Evolutionary conservation across 2,113 vertebrate genomes (phyloP).

Genomic region (Peromyscus maniculatus): DNA sequence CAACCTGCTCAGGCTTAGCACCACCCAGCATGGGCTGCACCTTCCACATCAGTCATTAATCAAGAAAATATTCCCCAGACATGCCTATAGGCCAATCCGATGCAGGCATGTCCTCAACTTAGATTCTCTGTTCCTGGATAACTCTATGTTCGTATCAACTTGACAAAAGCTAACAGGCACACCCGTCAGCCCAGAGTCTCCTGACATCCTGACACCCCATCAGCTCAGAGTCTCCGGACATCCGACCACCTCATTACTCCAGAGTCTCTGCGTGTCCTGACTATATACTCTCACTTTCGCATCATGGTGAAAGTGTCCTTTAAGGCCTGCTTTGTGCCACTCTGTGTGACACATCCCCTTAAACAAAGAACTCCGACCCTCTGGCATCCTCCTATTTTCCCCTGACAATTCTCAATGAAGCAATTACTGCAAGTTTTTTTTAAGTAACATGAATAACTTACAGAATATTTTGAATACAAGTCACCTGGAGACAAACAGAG

Average conservation of each 20-base stretch:
- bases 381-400: background rate
- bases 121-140: background rate
- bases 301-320: background rate
- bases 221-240: background rate
- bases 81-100: background rate
- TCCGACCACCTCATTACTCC: background rate
- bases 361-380: background rate
- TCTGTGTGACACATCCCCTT: background rate
- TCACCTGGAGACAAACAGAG: background rate
- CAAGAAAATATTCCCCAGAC: background rate
- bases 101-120: background rate
- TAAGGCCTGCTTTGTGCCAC: too few relatives aligned
- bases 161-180: background rate
- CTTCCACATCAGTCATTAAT: background rate
- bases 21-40: background rate
- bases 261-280: background rate
- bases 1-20: background rate
- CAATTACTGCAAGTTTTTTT: background rate
- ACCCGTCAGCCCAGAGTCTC: background rate
- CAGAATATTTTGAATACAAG: background rate
- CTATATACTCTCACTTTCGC: fast-evolving
- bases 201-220: background rate
- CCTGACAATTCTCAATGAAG: too few relatives aligned
- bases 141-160: background rate
- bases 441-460: background rate